These are phyloP conservation scores for Anniella stebbinsi DNA, from an alignment of 2,797 vertebrate genomes.

Conservation along the genomic window DNA sequence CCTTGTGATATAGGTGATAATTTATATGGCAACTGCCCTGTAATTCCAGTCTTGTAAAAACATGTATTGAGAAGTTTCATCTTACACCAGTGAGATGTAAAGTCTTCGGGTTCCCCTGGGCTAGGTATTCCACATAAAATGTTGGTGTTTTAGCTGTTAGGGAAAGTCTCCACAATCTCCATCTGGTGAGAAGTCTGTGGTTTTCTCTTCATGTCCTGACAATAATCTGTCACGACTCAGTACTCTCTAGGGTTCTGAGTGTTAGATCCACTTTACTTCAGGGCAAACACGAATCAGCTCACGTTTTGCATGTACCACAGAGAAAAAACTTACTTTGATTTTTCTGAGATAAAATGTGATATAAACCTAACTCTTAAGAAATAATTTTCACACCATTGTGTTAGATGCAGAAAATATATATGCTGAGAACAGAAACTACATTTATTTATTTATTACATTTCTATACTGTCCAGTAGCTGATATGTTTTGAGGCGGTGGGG, in stretches of 20 bases:
- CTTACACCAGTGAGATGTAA: background rate
- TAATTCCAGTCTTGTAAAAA: background rate
- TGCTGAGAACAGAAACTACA: background rate
- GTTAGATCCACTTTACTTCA: background rate
- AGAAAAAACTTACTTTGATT: background rate
- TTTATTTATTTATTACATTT: background rate
- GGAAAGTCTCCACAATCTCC: background rate
- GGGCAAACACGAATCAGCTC: background rate
- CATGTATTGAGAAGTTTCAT: background rate
- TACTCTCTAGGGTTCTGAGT: background rate
- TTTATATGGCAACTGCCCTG: background rate
- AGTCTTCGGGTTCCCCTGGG: background rate
- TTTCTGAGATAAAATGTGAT: background rate
- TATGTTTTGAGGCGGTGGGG: background rate
- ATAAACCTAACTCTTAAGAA: background rate
- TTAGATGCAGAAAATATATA: background rate
- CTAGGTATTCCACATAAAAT: background rate
- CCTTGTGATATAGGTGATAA: background rate
- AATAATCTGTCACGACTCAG: background rate
- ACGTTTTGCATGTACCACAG: background rate
- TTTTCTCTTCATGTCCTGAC: background rate
- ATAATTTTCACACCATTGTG: background rate
- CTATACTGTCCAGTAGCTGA: too few species aligned
- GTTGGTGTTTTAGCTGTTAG: background rate
- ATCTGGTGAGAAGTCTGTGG: background rate